Base-by-base conservation (phyloP, 2,113 vertebrate species). In the Delphinus delphis region DNA sequence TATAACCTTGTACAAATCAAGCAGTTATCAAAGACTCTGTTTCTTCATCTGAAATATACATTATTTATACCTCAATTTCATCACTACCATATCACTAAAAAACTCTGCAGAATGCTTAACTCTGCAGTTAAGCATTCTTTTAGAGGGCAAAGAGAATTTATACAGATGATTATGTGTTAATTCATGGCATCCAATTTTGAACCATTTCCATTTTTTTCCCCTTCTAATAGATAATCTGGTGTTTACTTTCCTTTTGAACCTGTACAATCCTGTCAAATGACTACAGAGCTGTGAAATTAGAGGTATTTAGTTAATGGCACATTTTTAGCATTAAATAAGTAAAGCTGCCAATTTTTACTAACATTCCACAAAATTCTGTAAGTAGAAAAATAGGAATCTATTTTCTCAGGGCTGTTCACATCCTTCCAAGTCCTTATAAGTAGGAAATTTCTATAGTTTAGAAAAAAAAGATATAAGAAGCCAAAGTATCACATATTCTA, bases 311-410 rank as follows among this genome's bases (percentile, higher is more conserved):
- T 71, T 96, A 89, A 96, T 33, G 62, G 33, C 20, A 88, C 47
- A 93, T 81, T 86, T 93, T 88, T 76, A 91, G 55, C 76, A 97
- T 87, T 91, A 93, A 93, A 79, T 74, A 95, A 83, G 63, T 58
- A 96, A 81, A 87, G 50, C 26, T 87, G 63, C 10, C 47, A 86
- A 65, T 60, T 76, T 90, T 93, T 82, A 84, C 65, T 86, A 79
- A 60, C 12, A 6, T 76, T 71, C 38, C 71, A 60, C 81, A 77
- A 85, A 93, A 93, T 71, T 95, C 41, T 81, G 0, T n/a, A 74
- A 53, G 60, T 13, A 77, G 53, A 90, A 86, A 85, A 74, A 71
- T 33, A 97, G 93, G 53, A 93, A 81, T 7, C n/a, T 79, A 76
- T 50, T 80, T 79, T 79, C 67, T 95, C 10, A 31, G 3, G 36